Evolutionary conservation across 2,888 invertebrate species (phyloP).

Genomic region (Yponomeuta sedellus): DNA sequence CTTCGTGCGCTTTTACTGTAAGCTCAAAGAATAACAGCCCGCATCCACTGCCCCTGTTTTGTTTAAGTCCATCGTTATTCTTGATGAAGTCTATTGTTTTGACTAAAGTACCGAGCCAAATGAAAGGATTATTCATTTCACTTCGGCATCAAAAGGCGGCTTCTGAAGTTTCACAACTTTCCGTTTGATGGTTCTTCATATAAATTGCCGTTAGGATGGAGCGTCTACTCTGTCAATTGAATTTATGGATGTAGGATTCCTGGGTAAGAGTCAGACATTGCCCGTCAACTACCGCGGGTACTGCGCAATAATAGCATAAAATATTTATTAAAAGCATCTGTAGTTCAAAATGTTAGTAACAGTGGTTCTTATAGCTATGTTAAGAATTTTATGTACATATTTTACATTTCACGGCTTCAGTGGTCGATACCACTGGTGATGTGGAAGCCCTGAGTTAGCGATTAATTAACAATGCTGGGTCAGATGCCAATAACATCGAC

Average conservation of each 20-base stretch:
- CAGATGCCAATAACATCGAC: no score
- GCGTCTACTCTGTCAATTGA: neutral
- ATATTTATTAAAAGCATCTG: no score
- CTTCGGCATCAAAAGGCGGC: slow-evolving; percentile 50
- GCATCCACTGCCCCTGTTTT: slow-evolving; percentile 59
- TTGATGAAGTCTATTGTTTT: slow-evolving; percentile 67
- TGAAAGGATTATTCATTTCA: slow-evolving; percentile 68
- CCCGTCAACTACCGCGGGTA: no score
- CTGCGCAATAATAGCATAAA: no score
- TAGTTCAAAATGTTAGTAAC: no score
- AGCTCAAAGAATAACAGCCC: slow-evolving; percentile 18
- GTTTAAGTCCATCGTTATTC: slow-evolving; percentile 66
- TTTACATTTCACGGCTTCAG: no score
- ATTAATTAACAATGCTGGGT: no score
- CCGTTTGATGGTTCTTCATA: slow-evolving; percentile 50
- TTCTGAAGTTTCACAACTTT: slow-evolving; percentile 45
- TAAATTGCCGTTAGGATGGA: slow-evolving; percentile 35
- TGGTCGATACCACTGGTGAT: no score
- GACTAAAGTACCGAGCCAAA: slow-evolving; percentile 47
- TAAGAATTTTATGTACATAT: no score
- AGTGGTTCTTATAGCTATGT: no score
- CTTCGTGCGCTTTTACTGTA: neutral
- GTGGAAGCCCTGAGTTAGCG: no score
- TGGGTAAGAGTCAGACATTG: no score
- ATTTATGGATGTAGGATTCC: neutral